Conservation (phyloP, 2,888 invertebrate species). For the Physocephala rufipes region DNA sequence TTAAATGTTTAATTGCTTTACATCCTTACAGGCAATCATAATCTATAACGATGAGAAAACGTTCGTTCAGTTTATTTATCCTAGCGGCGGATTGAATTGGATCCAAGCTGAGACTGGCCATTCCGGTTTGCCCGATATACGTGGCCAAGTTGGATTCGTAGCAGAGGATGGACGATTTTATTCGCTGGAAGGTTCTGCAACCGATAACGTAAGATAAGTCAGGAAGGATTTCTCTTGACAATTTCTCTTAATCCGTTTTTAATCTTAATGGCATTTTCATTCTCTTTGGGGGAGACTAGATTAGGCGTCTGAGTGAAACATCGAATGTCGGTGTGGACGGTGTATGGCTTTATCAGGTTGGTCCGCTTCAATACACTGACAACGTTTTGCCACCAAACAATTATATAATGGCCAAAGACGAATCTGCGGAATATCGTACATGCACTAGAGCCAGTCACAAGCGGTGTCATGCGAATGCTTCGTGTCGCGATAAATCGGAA, state of each 20-base stretch:
- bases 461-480: conserved; percentile 82
- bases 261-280: background rate
- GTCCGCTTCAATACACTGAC: conserved; percentile 70
- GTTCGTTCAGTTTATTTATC: conserved; percentile 88
- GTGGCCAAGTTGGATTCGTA: conserved; percentile 93
- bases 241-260: background rate
- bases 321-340: conserved; percentile 88
- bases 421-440: conserved; percentile 57
- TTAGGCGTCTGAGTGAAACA: conserved; percentile 72
- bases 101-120: conserved; percentile 80
- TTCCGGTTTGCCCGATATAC: conserved; percentile 84
- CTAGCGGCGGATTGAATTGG: conserved; percentile 91
- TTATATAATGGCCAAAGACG: conserved; percentile 65
- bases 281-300: conserved; percentile 49
- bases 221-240: conserved; percentile 36
- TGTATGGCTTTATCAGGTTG: conserved; percentile 87
- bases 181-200: conserved; percentile 86
- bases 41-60: conserved; percentile 69
- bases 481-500: conserved; percentile 80
- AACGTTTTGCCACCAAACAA: conserved; percentile 77
- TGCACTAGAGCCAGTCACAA: conserved; percentile 75
- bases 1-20: background rate
- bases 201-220: conserved; percentile 75
- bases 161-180: conserved; percentile 82
- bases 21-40: conserved; percentile 52